Conservation (phyloP, 2,113 vertebrate species). For the Neolamprologus modestus region DNA sequence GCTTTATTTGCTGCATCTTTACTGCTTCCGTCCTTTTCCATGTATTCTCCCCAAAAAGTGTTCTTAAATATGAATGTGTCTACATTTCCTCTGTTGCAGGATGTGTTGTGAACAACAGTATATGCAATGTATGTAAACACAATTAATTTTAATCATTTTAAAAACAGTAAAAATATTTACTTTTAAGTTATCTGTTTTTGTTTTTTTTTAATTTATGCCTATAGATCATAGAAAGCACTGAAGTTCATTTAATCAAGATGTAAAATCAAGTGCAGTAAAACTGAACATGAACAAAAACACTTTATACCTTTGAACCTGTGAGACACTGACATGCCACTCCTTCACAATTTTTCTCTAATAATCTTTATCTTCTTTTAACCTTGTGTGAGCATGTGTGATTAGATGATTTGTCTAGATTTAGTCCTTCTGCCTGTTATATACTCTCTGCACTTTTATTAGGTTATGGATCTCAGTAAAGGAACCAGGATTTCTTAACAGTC, state of each 20-base stretch:
- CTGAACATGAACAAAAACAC: neutral
- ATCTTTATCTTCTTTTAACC: neutral
- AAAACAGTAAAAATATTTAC: constrained; percentile 30
- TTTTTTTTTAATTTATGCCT: neutral
- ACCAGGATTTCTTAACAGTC: neutral
- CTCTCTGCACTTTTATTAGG: neutral
- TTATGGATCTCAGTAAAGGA: neutral
- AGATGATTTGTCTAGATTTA: neutral
- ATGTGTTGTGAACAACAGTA: neutral
- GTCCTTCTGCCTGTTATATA: neutral
- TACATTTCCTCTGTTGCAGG: neutral
- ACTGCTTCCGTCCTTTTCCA: neutral
- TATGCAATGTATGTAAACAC: constrained; percentile 19
- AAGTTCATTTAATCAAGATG: neutral
- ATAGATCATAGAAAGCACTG: neutral
- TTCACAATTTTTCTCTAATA: neutral
- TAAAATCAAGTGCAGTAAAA: neutral
- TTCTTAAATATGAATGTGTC: neutral
- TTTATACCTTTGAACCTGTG: neutral
- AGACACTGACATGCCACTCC: neutral
- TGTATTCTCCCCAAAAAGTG: neutral
- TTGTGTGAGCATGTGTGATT: neutral
- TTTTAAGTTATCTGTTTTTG: neutral
- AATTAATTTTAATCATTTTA: constrained; percentile 14
- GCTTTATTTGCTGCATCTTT: neutral